phyloP scores from a whole-genome alignment of 2,888 invertebrate species.

The Steinernema hermaphroditum region DNA sequence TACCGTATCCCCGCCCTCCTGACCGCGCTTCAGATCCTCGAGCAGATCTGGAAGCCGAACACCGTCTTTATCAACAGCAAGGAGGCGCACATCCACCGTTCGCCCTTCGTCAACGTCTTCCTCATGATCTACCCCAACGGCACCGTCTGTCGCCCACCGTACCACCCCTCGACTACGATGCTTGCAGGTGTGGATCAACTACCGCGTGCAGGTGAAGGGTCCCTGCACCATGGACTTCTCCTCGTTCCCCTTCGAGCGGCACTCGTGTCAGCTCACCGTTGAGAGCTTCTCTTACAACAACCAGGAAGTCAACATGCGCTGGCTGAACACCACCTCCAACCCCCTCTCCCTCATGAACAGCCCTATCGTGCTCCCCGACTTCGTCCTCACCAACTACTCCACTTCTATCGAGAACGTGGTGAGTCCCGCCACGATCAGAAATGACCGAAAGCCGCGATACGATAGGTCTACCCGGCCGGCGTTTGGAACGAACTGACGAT shows the following conservation, averaged over 20 bases:
- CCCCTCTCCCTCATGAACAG: conserved; percentile 60
- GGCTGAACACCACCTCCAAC: conserved; percentile 52
- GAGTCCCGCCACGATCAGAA: neutral
- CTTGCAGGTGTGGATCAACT: conserved; percentile 62
- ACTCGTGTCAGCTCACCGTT: conserved; percentile 60
- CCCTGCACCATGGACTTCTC: conserved; percentile 59
- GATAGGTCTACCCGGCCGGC: conserved; percentile 58
- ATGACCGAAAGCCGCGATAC: neutral
- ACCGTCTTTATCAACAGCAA: conserved; percentile 64
- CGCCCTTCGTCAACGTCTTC: conserved; percentile 64
- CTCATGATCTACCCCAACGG: conserved; percentile 66
- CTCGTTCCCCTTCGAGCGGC: conserved; percentile 62
- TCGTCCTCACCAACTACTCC: conserved; percentile 57
- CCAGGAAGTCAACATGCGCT: conserved; percentile 60
- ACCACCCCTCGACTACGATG: too few relatives aligned
- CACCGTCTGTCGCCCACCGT: conserved; percentile 43
- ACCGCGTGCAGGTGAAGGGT: conserved; percentile 53
- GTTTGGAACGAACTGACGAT: conserved; percentile 62
- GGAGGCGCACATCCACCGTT: conserved; percentile 56
- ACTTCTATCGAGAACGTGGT: conserved; percentile 57
- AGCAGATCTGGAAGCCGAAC: conserved; percentile 65
- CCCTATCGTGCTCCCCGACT: conserved; percentile 64
- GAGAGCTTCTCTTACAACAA: conserved; percentile 62
- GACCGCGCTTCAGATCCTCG: conserved; percentile 47
- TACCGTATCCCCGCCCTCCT: neutral